These are phyloP conservation scores for Drosophila putrida DNA, from an alignment of 2,888 invertebrate genomes.

Conservation along the genomic window DNA sequence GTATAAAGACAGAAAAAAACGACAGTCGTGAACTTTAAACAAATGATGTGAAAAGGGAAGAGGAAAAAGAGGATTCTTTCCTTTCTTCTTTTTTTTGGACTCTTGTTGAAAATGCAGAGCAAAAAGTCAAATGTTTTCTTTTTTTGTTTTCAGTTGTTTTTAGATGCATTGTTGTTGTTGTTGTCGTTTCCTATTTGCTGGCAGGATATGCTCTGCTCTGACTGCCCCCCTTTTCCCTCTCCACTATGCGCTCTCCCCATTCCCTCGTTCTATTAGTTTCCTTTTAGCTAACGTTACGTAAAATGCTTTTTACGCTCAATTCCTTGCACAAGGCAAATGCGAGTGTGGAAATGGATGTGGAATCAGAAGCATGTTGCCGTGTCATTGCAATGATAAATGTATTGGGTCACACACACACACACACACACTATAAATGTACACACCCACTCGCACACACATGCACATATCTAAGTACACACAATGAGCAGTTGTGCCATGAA, in stretches of 20 bases:
- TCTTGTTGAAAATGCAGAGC: slow-evolving; percentile 42
- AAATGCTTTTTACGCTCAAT: slow-evolving; percentile 59
- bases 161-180: slow-evolving; percentile 34
- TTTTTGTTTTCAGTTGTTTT: slow-evolving; percentile 26
- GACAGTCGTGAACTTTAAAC: slow-evolving; percentile 45
- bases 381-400: slow-evolving; percentile 81
- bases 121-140: slow-evolving; percentile 55
- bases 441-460: slow-evolving; percentile 4
- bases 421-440: slow-evolving; percentile 13
- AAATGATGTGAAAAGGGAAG: slow-evolving; percentile 37
- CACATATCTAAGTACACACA: slow-evolving; percentile 56
- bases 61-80: neutral
- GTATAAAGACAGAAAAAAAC: neutral
- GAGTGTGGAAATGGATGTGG: slow-evolving; percentile 11
- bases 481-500: slow-evolving; percentile 53
- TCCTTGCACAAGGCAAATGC: slow-evolving; percentile 30
- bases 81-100: slow-evolving; percentile 2
- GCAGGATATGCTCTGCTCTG: slow-evolving; percentile 56
- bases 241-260: neutral
- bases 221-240: neutral
- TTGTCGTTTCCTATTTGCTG: slow-evolving; percentile 57
- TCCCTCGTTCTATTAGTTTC: slow-evolving; percentile 9
- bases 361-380: slow-evolving; percentile 63
- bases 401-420: slow-evolving; percentile 54
- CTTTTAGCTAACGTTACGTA: slow-evolving; percentile 51